Evolutionary conservation across 2,888 invertebrate genomes (phyloP).

Genomic region (Oxystoma pomonae): DNA sequence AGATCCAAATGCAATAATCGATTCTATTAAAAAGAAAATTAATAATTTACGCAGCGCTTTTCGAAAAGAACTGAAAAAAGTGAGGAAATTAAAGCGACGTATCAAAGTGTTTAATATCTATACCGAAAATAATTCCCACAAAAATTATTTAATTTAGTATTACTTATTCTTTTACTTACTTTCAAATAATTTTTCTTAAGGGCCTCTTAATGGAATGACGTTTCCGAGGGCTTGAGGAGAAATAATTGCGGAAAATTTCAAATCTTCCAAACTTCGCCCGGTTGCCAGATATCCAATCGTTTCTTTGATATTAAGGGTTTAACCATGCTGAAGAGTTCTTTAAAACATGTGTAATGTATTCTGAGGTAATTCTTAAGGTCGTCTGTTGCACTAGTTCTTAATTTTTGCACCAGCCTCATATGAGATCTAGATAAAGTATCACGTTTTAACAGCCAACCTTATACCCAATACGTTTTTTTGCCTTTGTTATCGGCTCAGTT

Average conservation of each 20-base stretch:
- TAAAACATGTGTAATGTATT: conserved; percentile 11
- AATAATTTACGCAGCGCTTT: conserved; percentile 13
- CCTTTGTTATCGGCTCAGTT: conserved; percentile 15
- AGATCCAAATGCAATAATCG: conserved; percentile 11
- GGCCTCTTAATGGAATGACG: too few species aligned
- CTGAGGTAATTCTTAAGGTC: conserved; percentile 10
- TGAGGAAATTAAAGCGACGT: background rate
- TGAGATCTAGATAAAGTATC: conserved; percentile 15
- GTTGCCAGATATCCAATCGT: conserved; percentile 10
- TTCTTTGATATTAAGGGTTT: conserved; percentile 12
- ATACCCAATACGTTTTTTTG: conserved; percentile 14
- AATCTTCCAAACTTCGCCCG: conserved; percentile 9
- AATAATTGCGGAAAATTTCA: too few species aligned
- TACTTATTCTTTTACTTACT: too few species aligned
- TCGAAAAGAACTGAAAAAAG: conserved; percentile 9
- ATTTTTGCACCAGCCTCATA: conserved; percentile 13
- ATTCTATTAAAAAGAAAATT: conserved; percentile 13
- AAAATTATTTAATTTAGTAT: too few species aligned
- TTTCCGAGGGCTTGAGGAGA: too few species aligned
- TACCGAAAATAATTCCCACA: conserved; percentile 9
- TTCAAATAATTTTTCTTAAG: too few species aligned
- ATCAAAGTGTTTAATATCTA: conserved; percentile 5
- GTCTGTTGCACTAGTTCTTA: conserved; percentile 14
- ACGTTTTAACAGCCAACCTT: conserved; percentile 16
- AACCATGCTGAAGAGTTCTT: conserved; percentile 5